phyloP scores from a whole-genome alignment of 2,888 invertebrate genomes.

The Habrosyne pyritoides region DNA sequence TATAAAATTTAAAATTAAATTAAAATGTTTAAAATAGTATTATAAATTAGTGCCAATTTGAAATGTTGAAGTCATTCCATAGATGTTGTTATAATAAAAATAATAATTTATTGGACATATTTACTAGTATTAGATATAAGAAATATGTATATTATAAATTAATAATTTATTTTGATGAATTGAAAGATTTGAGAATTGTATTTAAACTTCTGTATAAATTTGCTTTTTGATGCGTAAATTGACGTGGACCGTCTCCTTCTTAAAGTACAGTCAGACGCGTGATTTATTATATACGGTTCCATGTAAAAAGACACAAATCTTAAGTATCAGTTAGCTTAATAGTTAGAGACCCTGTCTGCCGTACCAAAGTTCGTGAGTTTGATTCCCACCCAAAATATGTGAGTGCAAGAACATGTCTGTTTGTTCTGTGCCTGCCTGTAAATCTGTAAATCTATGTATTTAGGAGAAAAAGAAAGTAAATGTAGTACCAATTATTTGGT shows the following conservation, averaged over 20 bases:
- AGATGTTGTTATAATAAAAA: background rate
- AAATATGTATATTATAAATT: background rate
- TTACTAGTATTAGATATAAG: background rate
- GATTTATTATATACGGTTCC: background rate
- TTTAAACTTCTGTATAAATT: background rate
- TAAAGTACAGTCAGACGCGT: background rate
- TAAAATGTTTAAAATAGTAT: constrained; percentile 14
- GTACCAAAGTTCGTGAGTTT: too few relatives aligned
- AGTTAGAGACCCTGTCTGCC: too few relatives aligned
- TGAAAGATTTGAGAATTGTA: background rate
- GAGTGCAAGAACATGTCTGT: too few relatives aligned
- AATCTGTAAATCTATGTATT: too few relatives aligned
- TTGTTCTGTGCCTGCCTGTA: too few relatives aligned
- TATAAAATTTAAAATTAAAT: too few relatives aligned
- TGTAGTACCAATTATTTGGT: too few relatives aligned
- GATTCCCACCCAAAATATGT: too few relatives aligned
- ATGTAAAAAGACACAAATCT: too few relatives aligned
- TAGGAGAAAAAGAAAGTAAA: too few relatives aligned
- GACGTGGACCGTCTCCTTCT: background rate
- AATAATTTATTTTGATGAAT: background rate
- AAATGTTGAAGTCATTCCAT: constrained; percentile 17
- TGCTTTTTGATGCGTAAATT: background rate
- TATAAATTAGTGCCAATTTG: constrained; percentile 35
- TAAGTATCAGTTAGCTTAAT: too few relatives aligned
- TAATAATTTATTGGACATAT: constrained; percentile 2